Base-by-base conservation (phyloP, 1,140 invertebrate genomes). In the Lutraria rhynchaena region DNA sequence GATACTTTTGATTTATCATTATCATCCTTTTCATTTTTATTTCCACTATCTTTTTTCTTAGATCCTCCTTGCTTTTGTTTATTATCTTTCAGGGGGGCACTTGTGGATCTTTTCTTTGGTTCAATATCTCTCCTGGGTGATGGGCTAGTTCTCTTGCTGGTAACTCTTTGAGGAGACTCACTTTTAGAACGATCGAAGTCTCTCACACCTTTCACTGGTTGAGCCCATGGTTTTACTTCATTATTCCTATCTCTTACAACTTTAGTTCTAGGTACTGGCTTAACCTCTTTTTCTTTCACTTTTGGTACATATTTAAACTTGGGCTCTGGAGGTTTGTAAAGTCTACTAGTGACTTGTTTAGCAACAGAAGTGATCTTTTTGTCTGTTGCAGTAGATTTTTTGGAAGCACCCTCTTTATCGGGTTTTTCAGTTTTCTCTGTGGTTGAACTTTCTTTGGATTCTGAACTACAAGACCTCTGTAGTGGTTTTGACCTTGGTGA, bases 301-400 rank as follows among this genome's bases (percentile, higher is more conserved):
- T 85, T 87, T 33, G 86, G 82, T 55, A 85, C 82, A 82, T 84
- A 84, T 63, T 84, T 87, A 49, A 87, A 87, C 55, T 87, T 84
- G 11, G 88, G 86, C 35, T 83, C 55, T 31, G 80, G 83, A 27
- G 85, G 55, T 71, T 85, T 76, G 51, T 90, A 90, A 19, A 90
- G 81, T 29, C 89, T 82, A 51, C 84, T 77, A 4, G 88, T 90
- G 5, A 90, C 89, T 49, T 84, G 71, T 44, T 85, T 87, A 15
- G 89, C 88, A 5, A 61, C 71, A 27, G 73, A 41, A 17, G 86
- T 74, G 24, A 89, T 67, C 63, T 82, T 88, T n/a, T 63, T 75
- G 29, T 77, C 53, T 71, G 37, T 5, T 15, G 15, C 37, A 7
- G 37, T 5, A 7, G 37, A 15, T 22, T 41, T 63, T 41, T 67